Percentiles rank a stretch among this genome's conserved stretches.
Conservation (phyloP, 2,113 vertebrate genomes). For the Aleadryas rufinucha region DNA sequence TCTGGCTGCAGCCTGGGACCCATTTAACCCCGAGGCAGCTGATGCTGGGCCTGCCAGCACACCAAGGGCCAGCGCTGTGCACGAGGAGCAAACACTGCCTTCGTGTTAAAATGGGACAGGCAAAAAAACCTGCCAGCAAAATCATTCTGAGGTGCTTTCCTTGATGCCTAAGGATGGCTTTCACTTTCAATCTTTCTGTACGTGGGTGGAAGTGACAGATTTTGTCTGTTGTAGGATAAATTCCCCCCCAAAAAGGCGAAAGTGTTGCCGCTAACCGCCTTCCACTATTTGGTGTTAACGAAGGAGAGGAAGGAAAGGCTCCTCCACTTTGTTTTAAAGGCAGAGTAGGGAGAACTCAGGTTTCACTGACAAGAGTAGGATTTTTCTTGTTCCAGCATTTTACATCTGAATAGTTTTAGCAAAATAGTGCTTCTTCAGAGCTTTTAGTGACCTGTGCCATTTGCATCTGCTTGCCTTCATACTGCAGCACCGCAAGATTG, state of each 20-base stretch:
- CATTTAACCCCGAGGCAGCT: no score
- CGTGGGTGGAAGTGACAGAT: not conserved
- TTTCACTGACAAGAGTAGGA: not conserved
- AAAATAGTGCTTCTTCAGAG: not conserved
- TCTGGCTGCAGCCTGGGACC: not conserved
- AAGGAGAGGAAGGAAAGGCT: not conserved
- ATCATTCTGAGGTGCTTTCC: not conserved
- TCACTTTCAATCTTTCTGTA: not conserved
- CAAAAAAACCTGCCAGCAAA: not conserved
- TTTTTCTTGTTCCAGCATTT: not conserved
- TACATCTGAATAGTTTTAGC: not conserved
- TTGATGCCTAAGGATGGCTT: not conserved
- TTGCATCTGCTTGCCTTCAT: not conserved
- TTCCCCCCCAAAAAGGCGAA: rapidly evolving
- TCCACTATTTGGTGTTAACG: not conserved
- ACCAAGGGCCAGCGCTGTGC: not conserved
- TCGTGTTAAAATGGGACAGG: rapidly evolving
- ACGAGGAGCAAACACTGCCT: not conserved
- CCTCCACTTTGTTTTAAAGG: not conserved
- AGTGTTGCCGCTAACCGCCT: not conserved
- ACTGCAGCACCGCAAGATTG: not conserved
- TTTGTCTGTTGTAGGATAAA: not conserved
- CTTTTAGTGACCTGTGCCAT: not conserved
- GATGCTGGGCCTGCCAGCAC: not conserved
- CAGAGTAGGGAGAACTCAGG: not conserved